Percentiles rank a stretch among this genome's conserved stretches.
Evolutionary conservation across 2,113 vertebrate species (phyloP).

Genomic region (Nycticryphes semicollaris): DNA sequence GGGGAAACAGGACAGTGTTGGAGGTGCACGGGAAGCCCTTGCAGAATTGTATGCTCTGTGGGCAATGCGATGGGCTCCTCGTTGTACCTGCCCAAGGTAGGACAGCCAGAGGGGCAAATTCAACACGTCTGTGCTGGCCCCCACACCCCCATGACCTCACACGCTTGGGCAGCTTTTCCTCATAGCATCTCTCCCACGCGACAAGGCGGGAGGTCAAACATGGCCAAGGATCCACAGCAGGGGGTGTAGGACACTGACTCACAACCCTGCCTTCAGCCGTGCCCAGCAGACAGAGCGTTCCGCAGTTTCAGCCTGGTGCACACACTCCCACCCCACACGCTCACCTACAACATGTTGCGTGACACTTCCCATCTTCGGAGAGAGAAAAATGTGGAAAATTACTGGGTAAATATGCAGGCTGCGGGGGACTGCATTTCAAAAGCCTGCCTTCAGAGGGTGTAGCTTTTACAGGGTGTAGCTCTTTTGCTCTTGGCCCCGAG

Average conservation of each 20-base stretch:
- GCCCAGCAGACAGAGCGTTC: not conserved
- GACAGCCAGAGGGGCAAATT: not conserved
- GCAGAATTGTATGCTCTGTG: rapidly evolving
- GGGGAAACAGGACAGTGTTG: not conserved
- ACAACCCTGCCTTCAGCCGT: not conserved
- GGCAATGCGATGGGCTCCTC: not conserved
- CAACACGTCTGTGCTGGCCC: rapidly evolving
- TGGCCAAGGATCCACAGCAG: not conserved
- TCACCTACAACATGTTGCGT: not conserved
- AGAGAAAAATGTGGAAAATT: not conserved
- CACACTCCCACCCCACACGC: not conserved
- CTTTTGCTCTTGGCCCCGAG: not conserved
- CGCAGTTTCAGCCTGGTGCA: conserved; percentile 9
- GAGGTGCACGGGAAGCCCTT: not conserved
- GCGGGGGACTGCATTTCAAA: not conserved
- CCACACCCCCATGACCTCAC: not conserved
- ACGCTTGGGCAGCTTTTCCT: not conserved
- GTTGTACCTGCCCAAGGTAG: not conserved
- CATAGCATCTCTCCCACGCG: not conserved
- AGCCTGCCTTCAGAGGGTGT: not conserved
- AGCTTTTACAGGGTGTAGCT: not conserved
- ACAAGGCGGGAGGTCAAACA: not conserved
- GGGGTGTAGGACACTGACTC: not conserved
- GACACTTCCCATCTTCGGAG: not conserved
- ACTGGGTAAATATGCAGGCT: not conserved